phyloP scores from a whole-genome alignment of 2,888 invertebrate genomes.

The Aleiodes leptofemur region DNA sequence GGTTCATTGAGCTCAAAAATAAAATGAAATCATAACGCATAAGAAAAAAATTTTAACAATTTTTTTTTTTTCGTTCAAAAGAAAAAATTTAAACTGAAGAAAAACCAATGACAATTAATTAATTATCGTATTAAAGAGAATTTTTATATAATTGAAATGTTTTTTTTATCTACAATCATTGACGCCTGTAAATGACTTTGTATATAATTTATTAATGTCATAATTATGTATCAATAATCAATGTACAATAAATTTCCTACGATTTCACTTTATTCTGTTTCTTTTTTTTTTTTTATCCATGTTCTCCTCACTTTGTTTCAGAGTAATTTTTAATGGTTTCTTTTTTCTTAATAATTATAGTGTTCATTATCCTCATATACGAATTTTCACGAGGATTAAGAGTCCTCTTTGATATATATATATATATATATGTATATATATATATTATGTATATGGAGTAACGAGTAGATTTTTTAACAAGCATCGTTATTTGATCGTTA shows the following conservation, averaged over 20 bases:
- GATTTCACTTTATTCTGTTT: slow-evolving; percentile 62
- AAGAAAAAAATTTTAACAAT: slow-evolving; percentile 38
- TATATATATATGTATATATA: slow-evolving; percentile 27
- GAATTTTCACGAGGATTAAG: slow-evolving; percentile 38
- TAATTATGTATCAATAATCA: slow-evolving; percentile 74
- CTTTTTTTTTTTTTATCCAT: slow-evolving; percentile 54
- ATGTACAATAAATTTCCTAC: slow-evolving; percentile 75
- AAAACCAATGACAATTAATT: not conserved
- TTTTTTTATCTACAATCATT: slow-evolving; percentile 60
- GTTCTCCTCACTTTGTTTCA: slow-evolving; percentile 57
- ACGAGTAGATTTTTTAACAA: slow-evolving; percentile 57
- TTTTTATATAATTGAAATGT: not conserved
- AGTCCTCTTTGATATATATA: slow-evolving; percentile 38
- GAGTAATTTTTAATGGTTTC: slow-evolving; percentile 41
- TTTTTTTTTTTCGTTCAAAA: no score
- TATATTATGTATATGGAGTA: slow-evolving; percentile 32
- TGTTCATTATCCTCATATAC: slow-evolving; percentile 31
- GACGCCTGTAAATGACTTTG: slow-evolving; percentile 67
- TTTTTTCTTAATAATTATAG: slow-evolving; percentile 54
- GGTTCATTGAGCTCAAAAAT: slow-evolving; percentile 9
- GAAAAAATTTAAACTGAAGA: slow-evolving; percentile 37
- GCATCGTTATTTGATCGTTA: slow-evolving; percentile 64
- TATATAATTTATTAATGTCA: slow-evolving; percentile 75
- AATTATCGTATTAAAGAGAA: no score
- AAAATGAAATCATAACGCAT: slow-evolving; percentile 36